Conservation (phyloP, 35 echinoderm and acorn worm genomes). For the Anneissia japonica region DNA sequence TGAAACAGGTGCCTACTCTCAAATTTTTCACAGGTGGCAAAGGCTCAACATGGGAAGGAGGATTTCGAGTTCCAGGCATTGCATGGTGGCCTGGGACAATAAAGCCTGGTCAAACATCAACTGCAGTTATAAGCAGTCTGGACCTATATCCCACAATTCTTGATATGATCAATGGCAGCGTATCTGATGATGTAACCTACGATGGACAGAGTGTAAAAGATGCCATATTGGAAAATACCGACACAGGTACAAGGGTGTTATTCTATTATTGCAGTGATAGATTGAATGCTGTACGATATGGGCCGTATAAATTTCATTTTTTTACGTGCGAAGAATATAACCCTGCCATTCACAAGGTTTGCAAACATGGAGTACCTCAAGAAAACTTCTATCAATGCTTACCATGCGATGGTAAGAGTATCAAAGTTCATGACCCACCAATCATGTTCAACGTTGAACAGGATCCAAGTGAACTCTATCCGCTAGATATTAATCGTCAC, state of each 20-base stretch:
- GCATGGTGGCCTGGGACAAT: conserved; percentile 87
- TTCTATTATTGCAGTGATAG: conserved; percentile 70
- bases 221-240: conserved; percentile 36
- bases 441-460: conserved; percentile 66
- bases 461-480: conserved; percentile 66
- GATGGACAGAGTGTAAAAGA: conserved; percentile 69
- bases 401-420: conserved; percentile 33
- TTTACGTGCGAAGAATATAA: neutral
- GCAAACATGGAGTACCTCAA: conserved; percentile 29
- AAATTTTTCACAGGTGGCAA: conserved; percentile 55
- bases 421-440: conserved; percentile 57
- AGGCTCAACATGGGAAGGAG: conserved; percentile 78
- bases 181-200: conserved; percentile 34
- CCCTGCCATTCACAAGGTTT: neutral
- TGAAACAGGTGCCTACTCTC: no score
- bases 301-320: conserved; percentile 64
- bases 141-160: conserved; percentile 63
- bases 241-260: conserved; percentile 16
- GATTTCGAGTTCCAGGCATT: conserved; percentile 71
- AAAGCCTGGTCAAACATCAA: conserved; percentile 13
- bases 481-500: conserved; percentile 13
- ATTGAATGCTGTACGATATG: conserved; percentile 66
- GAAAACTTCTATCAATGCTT: conserved; percentile 33
- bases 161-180: conserved; percentile 46
- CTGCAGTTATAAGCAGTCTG: conserved; percentile 63